Conservation (phyloP, 2,113 vertebrate species). For the Sialia sialis region DNA sequence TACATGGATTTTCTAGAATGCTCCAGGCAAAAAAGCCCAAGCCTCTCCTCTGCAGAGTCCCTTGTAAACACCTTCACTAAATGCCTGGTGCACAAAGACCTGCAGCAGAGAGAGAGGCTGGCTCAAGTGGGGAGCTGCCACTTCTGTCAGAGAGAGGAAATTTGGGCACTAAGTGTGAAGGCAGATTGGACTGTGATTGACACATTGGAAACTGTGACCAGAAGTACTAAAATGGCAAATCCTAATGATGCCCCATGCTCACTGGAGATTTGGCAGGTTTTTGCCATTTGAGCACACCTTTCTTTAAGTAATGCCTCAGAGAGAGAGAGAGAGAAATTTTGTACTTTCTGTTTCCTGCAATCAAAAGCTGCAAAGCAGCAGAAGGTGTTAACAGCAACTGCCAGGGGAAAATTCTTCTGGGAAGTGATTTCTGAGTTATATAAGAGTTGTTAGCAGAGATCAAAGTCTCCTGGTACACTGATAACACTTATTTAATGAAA, state of each 20-base stretch:
- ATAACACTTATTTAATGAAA: slow-evolving; percentile 14
- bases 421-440: background rate
- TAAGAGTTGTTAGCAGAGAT: background rate
- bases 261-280: background rate
- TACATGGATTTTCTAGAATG: background rate
- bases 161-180: background rate
- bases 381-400: background rate
- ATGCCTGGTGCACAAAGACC: background rate
- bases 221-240: background rate
- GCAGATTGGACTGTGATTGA: background rate
- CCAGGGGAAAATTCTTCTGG: background rate
- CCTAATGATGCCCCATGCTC: background rate
- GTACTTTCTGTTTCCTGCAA: background rate
- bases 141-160: background rate
- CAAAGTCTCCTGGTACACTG: background rate
- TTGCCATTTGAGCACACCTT: background rate
- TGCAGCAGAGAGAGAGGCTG: background rate
- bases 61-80: background rate
- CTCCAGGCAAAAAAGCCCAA: background rate
- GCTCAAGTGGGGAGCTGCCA: background rate
- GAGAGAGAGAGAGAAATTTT: background rate
- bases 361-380: background rate
- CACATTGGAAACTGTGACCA: background rate
- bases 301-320: background rate
- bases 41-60: background rate